A percentile compares a stretch with the other conserved stretches of the same genome.
These are phyloP conservation scores for Metacarcinus magister DNA, from an alignment of 2,888 invertebrate genomes.

Conservation along the genomic window DNA sequence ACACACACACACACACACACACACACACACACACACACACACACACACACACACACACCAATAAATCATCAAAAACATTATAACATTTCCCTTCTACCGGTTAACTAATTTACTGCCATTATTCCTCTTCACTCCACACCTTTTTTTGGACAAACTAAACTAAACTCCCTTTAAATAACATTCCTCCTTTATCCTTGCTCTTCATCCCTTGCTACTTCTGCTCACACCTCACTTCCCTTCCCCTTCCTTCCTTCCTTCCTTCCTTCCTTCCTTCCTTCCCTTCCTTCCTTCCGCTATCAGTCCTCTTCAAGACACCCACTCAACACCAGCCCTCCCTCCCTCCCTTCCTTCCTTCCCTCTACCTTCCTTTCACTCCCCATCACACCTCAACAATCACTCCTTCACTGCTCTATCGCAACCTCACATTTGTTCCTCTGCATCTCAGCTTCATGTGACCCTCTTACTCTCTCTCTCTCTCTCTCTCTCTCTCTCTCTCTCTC, in stretches of 20 bases:
- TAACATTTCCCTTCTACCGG: too few species aligned
- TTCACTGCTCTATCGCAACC: not conserved
- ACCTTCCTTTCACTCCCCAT: not conserved
- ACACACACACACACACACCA: too few species aligned
- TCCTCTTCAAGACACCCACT: not conserved
- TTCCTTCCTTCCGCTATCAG: not conserved
- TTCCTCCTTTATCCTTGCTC: not conserved
- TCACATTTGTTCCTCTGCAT: not conserved
- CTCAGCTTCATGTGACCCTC: not conserved
- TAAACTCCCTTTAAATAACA: too few species aligned
- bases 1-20: too few species aligned
- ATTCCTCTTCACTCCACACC: too few species aligned
- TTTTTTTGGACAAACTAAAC: too few species aligned
- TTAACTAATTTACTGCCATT: too few species aligned
- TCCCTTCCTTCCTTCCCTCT: not conserved
- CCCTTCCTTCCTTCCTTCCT: not conserved
- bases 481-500: conserved; percentile 67
- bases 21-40: too few species aligned
- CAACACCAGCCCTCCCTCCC: not conserved
- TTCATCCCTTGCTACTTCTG: not conserved
- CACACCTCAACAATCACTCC: not conserved
- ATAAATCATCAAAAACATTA: too few species aligned
- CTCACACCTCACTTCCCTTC: not conserved
- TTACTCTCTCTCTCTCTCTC: not conserved
- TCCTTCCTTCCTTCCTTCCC: not conserved